These are phyloP conservation scores for Acropora yongei DNA, from an alignment of 64 coral and sea anemone genomes.

Conservation along the genomic window DNA sequence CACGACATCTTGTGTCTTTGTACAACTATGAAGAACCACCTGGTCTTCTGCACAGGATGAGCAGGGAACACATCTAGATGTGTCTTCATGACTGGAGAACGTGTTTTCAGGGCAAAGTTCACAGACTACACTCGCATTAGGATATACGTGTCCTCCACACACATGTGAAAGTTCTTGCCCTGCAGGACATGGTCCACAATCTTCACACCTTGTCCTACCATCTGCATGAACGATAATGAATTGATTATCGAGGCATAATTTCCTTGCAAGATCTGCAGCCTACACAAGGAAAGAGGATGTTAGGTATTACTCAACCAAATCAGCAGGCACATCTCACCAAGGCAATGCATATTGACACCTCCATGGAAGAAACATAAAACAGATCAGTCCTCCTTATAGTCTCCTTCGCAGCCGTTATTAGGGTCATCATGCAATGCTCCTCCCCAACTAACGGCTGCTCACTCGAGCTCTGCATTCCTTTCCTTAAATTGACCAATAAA, in stretches of 20 bases:
- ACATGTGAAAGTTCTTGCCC: slow-evolving; percentile 36
- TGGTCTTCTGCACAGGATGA: slow-evolving; percentile 37
- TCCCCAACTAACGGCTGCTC: no score
- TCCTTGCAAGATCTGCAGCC: not conserved
- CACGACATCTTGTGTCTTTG: slow-evolving; percentile 1
- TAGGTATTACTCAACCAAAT: no score
- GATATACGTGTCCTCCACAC: slow-evolving; percentile 1
- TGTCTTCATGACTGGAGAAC: slow-evolving; percentile 9
- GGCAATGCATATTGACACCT: no score
- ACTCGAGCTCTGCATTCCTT: no score
- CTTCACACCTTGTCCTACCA: not conserved
- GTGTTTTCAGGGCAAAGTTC: not conserved
- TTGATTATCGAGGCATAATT: not conserved
- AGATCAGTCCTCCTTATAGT: no score
- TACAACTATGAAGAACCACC: slow-evolving; percentile 19
- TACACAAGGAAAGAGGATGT: not conserved
- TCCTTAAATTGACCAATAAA: no score
- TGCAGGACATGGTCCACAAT: slow-evolving; percentile 3
- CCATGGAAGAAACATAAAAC: no score
- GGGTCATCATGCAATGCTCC: no score
- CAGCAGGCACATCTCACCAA: no score
- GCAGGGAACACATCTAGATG: slow-evolving; percentile 36
- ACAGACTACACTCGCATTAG: not conserved
- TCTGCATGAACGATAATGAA: not conserved
- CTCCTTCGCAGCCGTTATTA: no score